phyloP scores from a whole-genome alignment of 2,797 vertebrate species.

The Macropus fuliginosus region DNA sequence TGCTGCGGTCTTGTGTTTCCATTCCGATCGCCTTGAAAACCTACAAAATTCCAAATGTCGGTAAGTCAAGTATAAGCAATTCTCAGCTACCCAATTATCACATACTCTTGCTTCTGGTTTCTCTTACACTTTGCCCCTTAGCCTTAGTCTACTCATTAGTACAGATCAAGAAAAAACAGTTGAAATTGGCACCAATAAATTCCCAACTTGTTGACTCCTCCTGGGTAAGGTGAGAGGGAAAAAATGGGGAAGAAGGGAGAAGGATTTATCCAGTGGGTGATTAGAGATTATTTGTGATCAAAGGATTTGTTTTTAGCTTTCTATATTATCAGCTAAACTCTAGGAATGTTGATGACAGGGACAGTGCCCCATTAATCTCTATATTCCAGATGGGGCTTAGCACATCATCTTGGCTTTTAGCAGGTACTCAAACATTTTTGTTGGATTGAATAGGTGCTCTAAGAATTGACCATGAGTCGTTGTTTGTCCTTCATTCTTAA shows the following conservation, averaged over 20 bases:
- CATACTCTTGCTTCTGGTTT: neutral
- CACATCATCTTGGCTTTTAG: neutral
- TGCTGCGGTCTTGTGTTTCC: constrained; percentile 75
- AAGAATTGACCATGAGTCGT: neutral
- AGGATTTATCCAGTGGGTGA: neutral
- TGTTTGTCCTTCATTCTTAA: too few relatives aligned
- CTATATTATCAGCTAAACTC: neutral
- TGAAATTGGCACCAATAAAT: rapidly evolving
- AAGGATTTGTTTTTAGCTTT: neutral
- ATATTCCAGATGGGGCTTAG: neutral
- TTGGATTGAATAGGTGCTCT: neutral
- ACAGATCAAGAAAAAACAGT: neutral
- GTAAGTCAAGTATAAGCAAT: neutral
- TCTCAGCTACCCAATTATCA: neutral
- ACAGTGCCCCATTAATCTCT: neutral
- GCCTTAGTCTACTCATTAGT: neutral
- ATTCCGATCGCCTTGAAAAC: constrained; percentile 79
- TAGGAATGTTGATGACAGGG: neutral
- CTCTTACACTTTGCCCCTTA: neutral
- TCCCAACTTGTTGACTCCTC: neutral
- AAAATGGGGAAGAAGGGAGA: neutral
- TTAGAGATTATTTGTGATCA: neutral
- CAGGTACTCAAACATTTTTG: neutral
- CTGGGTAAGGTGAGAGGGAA: neutral
- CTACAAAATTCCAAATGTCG: constrained; percentile 71